Conservation (phyloP, 1,140 invertebrate species). For the Solenopsis fugax region DNA sequence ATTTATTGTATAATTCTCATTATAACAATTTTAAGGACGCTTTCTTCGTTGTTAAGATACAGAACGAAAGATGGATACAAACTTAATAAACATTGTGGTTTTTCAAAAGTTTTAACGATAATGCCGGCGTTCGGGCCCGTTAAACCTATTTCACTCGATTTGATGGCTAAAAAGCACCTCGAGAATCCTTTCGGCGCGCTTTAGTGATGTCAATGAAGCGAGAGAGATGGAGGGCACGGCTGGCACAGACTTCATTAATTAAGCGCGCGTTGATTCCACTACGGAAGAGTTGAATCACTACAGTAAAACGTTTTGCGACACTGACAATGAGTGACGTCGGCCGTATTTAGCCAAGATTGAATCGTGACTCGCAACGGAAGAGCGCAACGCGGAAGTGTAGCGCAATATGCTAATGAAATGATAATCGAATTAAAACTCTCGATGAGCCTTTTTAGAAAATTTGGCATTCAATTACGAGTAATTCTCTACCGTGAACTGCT, state of each 20-base stretch:
- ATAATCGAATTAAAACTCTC: constrained; percentile 50
- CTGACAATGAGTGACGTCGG: constrained; percentile 50
- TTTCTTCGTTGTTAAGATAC: background rate
- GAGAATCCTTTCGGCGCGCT: constrained; percentile 53
- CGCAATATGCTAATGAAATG: constrained; percentile 39
- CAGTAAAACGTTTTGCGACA: constrained; percentile 73
- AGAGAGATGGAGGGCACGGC: constrained; percentile 63
- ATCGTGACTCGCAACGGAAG: constrained; percentile 74
- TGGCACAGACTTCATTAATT: constrained; percentile 83
- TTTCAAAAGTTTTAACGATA: constrained; percentile 34
- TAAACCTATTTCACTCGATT: constrained; percentile 35
- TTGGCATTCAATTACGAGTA: constrained; percentile 8
- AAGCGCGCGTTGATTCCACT: constrained; percentile 80
- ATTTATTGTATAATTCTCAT: too few species aligned
- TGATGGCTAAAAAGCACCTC: constrained; percentile 54
- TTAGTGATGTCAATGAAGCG: constrained; percentile 43
- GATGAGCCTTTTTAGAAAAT: constrained; percentile 43
- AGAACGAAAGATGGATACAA: background rate
- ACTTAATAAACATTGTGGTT: background rate
- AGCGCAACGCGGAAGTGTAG: background rate
- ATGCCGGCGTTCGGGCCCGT: background rate
- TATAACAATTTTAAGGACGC: background rate
- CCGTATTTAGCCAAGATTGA: constrained; percentile 64
- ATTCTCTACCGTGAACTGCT: background rate
- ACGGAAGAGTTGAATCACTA: constrained; percentile 80